Conservation (phyloP, 2,797 vertebrate genomes). For the Manis pentadactyla region DNA sequence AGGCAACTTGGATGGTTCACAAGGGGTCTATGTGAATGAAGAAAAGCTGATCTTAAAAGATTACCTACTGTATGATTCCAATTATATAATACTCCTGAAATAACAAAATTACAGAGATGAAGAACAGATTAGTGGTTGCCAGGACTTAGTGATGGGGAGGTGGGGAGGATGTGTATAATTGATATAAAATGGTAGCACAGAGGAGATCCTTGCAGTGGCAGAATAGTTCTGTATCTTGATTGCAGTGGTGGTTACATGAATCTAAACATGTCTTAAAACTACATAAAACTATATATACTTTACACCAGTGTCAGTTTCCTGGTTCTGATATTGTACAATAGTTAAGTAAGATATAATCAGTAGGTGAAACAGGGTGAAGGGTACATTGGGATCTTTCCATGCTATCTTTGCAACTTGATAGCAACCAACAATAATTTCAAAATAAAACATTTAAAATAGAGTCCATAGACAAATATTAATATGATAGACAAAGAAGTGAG, state of each 20-base stretch:
- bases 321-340: neutral
- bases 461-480: neutral
- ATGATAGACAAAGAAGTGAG: neutral
- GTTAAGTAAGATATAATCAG: neutral
- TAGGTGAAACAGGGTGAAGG: neutral
- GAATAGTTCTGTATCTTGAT: neutral
- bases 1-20: neutral
- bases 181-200: neutral
- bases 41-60: neutral
- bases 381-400: neutral
- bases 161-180: too few species aligned
- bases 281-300: neutral
- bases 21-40: neutral
- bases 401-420: neutral
- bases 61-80: neutral
- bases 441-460: neutral
- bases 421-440: constrained; percentile 2
- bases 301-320: neutral
- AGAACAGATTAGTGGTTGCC: neutral
- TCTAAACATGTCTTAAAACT: neutral
- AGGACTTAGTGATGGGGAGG: neutral
- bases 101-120: neutral
- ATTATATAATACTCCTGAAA: neutral
- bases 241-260: neutral
- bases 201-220: neutral